Percentiles rank a stretch among this genome's conserved stretches.
Evolutionary conservation across 1,140 invertebrate species (phyloP).

Genomic region (Aphaenogaster rudis): DNA sequence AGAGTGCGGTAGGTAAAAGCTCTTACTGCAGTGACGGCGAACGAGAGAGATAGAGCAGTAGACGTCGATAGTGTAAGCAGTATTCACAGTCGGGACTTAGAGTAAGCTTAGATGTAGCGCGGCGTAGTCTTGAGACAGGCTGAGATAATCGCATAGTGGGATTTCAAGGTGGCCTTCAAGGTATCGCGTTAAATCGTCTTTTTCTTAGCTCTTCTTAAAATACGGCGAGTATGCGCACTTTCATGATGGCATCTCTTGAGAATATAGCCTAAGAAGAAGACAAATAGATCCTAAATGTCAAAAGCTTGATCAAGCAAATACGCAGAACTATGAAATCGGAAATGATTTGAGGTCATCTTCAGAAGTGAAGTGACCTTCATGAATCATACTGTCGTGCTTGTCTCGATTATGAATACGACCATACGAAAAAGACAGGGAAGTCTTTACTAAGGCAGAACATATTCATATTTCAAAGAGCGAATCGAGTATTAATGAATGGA

Average conservation of each 20-base stretch:
- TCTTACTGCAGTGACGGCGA: constrained; percentile 2
- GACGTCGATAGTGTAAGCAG: constrained; percentile 13
- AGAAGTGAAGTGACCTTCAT: constrained; percentile 36
- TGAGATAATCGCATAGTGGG: constrained; percentile 29
- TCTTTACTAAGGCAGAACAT: background rate
- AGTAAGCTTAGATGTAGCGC: constrained; percentile 37
- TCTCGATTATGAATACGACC: constrained; percentile 20
- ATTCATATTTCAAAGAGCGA: background rate
- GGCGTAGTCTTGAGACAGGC: constrained; percentile 39
- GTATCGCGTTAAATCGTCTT: constrained; percentile 31
- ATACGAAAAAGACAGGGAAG: constrained; percentile 4
- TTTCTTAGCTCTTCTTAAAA: background rate
- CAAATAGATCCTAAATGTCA: constrained; percentile 11
- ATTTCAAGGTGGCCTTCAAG: constrained; percentile 35
- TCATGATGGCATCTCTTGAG: constrained; percentile 8
- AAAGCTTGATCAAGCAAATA: constrained; percentile 47
- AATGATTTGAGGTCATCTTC: constrained; percentile 51
- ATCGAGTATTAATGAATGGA: background rate
- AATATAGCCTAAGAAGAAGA: constrained; percentile 1
- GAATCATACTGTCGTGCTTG: constrained; percentile 43
- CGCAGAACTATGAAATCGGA: constrained; percentile 26
- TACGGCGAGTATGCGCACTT: background rate
- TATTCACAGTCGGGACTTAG: constrained; percentile 20
- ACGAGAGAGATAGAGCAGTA: constrained; percentile 2
- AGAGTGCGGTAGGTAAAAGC: constrained; percentile 57